Evolutionary conservation across 2,797 vertebrate species (phyloP), one percentile per base, ranked within the genome.

Genomic region (Spatula clypeata): DNA sequence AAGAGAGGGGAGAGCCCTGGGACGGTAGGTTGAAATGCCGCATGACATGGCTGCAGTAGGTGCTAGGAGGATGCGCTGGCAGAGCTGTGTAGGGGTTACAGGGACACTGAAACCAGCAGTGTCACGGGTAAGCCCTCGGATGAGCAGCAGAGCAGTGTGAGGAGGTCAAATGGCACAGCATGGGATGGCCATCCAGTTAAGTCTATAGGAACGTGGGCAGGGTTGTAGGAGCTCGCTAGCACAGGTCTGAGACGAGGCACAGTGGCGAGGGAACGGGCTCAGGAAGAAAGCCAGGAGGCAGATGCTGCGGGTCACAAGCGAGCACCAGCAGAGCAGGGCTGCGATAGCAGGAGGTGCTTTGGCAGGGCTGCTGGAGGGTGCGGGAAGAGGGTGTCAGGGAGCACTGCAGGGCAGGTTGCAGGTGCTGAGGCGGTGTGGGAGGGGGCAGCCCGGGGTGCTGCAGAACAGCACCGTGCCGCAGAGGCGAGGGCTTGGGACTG

Each of bases 41-140:
- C 91, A 93, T 70, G 90, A 72, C 66, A 84, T 55, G 90, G 70
- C 90, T 94, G 93, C 91, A 60, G 87, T 20, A 79, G 70, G 60
- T 8, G 0, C 45, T 36, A 2, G 26, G 42, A 88, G n/a, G 49
- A 65, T 75, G 38, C 29, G 70, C 79, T 70, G 55, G 75, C n/a
- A 86, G 45, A 34, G 69, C 65, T 91, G 26, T 31, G 18, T 38
- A 34, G 31, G 75, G 31, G 66, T 45, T 70, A 70, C 13, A 20
- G 5, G 4, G 42, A 24, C 44, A 60, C 1, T 53, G 70, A 85
- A 80, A 77, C 42, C 49, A 69, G 57, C 58, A 85, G 18, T 13
- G 4, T 42, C 53, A 9, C 0, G 0, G 57, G 7, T 36, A 24
- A 72, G 47, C 2, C 1, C 54, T 62, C 0, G 0, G 36, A 26